Evolutionary conservation across 2,113 vertebrate species (phyloP), one percentile per base, ranked within the genome.

Genomic region (Ameiurus melas): DNA sequence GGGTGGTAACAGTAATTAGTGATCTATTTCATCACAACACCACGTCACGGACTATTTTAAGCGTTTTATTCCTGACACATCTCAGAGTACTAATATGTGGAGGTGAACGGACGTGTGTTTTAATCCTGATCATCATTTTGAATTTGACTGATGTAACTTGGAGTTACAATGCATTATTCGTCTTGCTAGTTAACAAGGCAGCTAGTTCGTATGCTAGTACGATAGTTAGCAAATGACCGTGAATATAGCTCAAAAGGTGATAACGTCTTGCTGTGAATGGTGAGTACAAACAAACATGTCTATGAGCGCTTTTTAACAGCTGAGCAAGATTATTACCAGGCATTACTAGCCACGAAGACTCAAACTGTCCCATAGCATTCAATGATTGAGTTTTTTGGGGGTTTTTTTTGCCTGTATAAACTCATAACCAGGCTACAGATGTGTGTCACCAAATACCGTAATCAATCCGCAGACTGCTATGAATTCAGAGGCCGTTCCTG

Each of bases 331-430:
- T 70, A 39, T 19, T 19, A 88, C 84, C 58, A 68, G 57, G 83
- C 58, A 62, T 82, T 80, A 80, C 84, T n/a, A 85, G 70, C 87
- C 86, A 90, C 51, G 64, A 43, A 68, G 25, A 30, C 30, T 22
- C 81, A 22, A 20, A 88, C 64, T 89, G 86, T 73, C 64, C 89
- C 62, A 71, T 19, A 22, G 3, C 53, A 81, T 55, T 71, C 62
- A 87, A 78, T 55, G 58, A 70, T 3, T 30, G 47, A 33, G 9
- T 0, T 30, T 30, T 6, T 47, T 47, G 43, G 39, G 39, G 39
- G 3, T 47, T 53, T 68, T 55, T 12, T 57, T 36, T 25, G 60
- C 60, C 60, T 64, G 39, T n/a, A 84, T 84, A 1, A 53, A 30
- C n/a, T 70, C 43, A 33, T 16, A 39, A 13, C 19, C 22, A 3